Base-by-base conservation (phyloP, 2,797 vertebrate species). In the Sciurus carolinensis region DNA sequence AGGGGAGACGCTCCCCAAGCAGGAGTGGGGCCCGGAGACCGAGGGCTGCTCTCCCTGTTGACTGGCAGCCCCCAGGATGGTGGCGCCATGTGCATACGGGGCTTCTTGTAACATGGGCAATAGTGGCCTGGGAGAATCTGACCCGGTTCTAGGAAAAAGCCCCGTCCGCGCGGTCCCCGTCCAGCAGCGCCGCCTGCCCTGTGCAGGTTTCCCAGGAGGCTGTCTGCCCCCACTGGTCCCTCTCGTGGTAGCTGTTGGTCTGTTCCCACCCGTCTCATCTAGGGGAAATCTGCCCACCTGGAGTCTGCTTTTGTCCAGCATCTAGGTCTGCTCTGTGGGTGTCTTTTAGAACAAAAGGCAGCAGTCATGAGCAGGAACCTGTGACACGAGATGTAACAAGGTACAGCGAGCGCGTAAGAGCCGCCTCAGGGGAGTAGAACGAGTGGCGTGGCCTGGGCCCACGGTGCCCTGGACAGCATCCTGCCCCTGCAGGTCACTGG, bases 1-100 rank as follows among this genome's bases (percentile, higher is more conserved):
- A 4, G 10, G 39, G 14, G 77, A 59, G 50, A 13, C 1, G 26
- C 4, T 42, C 10, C 1, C 7, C 33, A 42, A 5, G 0, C 7
- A 1, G 30, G 33, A 18, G 2, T 3, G 57, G 3, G 57, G 57
- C 57, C 57, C 57, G 22, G 22, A 59, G 24, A 26, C 24, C 2
- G 5, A 0, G 13, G 24, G 17, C 3, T 3, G 12, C 39, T 71
- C 39, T 24, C 44, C 42, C 57, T 71, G 0, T 13, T 6, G 14
- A 28, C 39, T 4, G 5, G 7, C 0, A 0, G 42, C 3, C 42
- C 66, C 20, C 9, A 0, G 4, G 59, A 5, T 20, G 9, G 1
- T 0, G n/a, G 36, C 73, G 5, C 36, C 4, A 0, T 0, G 7
- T 36, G 11, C 10, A 0, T 8, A 0, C 1, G 4, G 24, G 62